These are phyloP conservation scores for Sarcophaga subvicina DNA, from an alignment of 2,888 invertebrate genomes.

Conservation along the genomic window DNA sequence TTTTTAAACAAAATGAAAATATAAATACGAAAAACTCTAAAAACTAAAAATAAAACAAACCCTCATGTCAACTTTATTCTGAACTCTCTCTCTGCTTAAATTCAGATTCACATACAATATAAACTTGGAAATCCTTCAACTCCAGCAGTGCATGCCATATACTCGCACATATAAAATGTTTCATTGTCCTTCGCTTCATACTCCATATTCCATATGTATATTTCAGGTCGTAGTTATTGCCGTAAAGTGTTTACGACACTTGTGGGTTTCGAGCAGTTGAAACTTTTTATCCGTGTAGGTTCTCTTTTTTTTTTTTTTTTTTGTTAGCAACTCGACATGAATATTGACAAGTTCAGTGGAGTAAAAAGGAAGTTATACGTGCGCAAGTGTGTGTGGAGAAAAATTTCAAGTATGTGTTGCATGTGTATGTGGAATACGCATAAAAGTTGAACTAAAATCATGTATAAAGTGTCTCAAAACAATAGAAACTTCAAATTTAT, in stretches of 20 bases:
- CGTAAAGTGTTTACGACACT: conserved; percentile 51
- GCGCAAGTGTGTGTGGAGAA: not conserved
- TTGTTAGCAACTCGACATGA: conserved; percentile 29
- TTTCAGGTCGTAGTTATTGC: not conserved
- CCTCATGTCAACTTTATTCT: not conserved
- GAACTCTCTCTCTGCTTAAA: not conserved
- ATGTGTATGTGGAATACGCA: not conserved
- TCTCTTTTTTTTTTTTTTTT: not conserved
- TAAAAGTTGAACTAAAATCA: not conserved
- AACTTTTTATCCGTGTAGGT: conserved; percentile 6
- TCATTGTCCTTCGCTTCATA: not conserved
- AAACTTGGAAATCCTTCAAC: not conserved
- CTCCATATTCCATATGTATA: not conserved
- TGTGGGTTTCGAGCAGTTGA: conserved; percentile 36
- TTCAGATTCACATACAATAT: not conserved
- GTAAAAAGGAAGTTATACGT: conserved; percentile 10
- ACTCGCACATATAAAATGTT: not conserved
- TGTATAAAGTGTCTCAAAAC: not conserved
- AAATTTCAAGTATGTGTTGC: not conserved
- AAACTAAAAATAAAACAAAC: not conserved
- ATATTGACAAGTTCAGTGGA: conserved; percentile 46
- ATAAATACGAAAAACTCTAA: not conserved
- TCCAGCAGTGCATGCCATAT: not conserved
- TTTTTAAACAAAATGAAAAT: not conserved
- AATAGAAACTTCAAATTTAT: not conserved